Percentiles rank a stretch among this genome's conserved stretches.
Conservation (phyloP, 2,797 vertebrate genomes). For the Phoxinus dragarum region DNA sequence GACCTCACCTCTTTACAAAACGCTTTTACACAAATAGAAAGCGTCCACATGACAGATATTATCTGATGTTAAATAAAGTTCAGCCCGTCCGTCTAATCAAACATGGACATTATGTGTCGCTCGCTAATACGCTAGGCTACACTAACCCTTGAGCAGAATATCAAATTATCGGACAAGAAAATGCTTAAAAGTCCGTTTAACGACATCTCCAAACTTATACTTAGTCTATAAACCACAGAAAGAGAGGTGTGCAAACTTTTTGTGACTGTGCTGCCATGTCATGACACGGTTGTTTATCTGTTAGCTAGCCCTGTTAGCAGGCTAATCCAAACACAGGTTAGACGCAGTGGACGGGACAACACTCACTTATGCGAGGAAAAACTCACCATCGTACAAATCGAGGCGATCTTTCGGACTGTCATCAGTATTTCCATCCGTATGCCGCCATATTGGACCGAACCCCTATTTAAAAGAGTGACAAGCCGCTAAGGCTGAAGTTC, state of each 20-base stretch:
- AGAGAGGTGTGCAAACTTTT: slow-evolving; percentile 47
- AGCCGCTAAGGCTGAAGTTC: slow-evolving; percentile 80
- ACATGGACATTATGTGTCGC: slow-evolving; percentile 25
- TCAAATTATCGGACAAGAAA: neutral
- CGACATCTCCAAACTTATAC: neutral
- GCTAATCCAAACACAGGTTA: slow-evolving; percentile 53
- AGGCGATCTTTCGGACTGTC: slow-evolving; percentile 95
- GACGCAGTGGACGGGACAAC: slow-evolving; percentile 60
- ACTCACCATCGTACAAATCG: slow-evolving; percentile 96
- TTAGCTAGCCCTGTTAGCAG: slow-evolving; percentile 48
- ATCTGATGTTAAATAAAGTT: neutral
- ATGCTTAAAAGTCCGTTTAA: neutral
- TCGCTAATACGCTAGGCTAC: slow-evolving; percentile 44
- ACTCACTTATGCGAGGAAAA: slow-evolving; percentile 18
- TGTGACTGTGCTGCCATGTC: slow-evolving; percentile 13
- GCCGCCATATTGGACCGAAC: slow-evolving; percentile 87
- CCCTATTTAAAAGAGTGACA: slow-evolving; percentile 79
- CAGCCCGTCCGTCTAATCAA: slow-evolving; percentile 14
- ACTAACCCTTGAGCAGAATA: slow-evolving; percentile 6
- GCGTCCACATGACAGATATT: neutral
- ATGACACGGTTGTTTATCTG: slow-evolving; percentile 40
- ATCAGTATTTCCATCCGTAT: slow-evolving; percentile 92
- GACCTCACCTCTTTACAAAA: neutral
- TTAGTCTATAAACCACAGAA: neutral
- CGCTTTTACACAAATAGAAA: neutral